A percentile compares a stretch with the other conserved stretches of the same genome.
Conservation (phyloP, 1,140 invertebrate genomes). For the Listronotus bonariensis region DNA sequence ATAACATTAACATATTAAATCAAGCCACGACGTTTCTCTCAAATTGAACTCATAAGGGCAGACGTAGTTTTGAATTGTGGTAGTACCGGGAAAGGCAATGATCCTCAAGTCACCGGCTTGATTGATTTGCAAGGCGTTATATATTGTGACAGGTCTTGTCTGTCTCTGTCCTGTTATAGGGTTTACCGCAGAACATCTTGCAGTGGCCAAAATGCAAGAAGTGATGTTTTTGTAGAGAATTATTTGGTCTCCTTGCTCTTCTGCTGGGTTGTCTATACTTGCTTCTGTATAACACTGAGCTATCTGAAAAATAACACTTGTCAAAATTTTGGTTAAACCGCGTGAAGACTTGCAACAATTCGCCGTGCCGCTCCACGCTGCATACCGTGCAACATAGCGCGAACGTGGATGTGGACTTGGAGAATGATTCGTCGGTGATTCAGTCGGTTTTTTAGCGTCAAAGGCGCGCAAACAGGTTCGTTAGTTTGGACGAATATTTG, state of each 20-base stretch:
- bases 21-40: conserved; percentile 49
- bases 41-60: conserved; percentile 49
- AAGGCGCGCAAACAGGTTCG: too few species aligned
- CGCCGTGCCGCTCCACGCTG: too few species aligned
- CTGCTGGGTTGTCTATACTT: conserved; percentile 57
- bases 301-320: conserved; percentile 50
- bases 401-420: too few species aligned
- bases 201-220: conserved; percentile 61
- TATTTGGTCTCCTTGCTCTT: conserved; percentile 58
- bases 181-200: conserved; percentile 61
- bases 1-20: conserved; percentile 37
- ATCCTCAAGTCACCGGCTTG: conserved; percentile 59
- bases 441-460: too few species aligned
- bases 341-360: too few species aligned
- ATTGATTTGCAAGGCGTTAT: conserved; percentile 61
- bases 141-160: conserved; percentile 57
- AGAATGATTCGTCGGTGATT: too few species aligned
- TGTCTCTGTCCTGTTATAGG: conserved; percentile 64
- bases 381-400: too few species aligned
- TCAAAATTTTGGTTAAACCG: background rate
- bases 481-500: too few species aligned
- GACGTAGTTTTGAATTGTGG: conserved; percentile 46
- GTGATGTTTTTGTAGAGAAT: conserved; percentile 62
- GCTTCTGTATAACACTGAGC: conserved; percentile 59
- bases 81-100: conserved; percentile 57